Conservation (phyloP, 2,888 invertebrate species). For the Nomada goodeniana region DNA sequence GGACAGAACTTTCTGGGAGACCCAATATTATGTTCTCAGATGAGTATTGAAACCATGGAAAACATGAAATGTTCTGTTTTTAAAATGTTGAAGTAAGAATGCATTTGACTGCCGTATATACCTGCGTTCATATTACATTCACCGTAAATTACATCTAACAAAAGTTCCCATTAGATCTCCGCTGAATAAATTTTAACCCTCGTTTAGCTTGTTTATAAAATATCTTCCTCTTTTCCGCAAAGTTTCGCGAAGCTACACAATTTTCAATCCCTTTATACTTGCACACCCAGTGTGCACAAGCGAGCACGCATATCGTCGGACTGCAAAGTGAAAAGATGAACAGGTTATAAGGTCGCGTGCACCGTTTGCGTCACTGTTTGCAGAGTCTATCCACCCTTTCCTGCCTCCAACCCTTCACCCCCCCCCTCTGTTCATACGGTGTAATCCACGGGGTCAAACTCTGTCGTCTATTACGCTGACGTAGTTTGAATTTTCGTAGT, state of each 20-base stretch:
- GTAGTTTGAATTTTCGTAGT: slow-evolving; percentile 62
- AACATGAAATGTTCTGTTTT: neutral
- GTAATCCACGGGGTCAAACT: slow-evolving; percentile 52
- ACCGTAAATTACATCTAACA: neutral
- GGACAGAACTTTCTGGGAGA: too few relatives aligned
- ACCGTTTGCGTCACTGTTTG: slow-evolving; percentile 34
- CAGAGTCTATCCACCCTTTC: neutral
- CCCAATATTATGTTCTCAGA: slow-evolving; percentile 2
- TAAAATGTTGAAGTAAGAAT: neutral
- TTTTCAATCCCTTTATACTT: neutral
- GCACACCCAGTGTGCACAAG: neutral
- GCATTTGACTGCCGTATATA: neutral
- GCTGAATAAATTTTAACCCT: too few relatives aligned
- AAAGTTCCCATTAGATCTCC: too few relatives aligned
- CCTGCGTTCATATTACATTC: neutral
- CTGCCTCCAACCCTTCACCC: neutral
- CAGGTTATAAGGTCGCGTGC: slow-evolving; percentile 30
- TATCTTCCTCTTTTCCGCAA: too few relatives aligned
- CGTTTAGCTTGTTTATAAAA: too few relatives aligned
- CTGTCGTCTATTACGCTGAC: slow-evolving; percentile 60
- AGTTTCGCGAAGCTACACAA: neutral
- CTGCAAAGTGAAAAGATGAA: slow-evolving; percentile 36
- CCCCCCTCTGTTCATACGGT: neutral
- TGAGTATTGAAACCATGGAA: neutral
- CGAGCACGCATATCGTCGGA: slow-evolving; percentile 9